A percentile compares a stretch with the other conserved stretches of the same genome.
Conservation (phyloP, 1,140 invertebrate species). For the Aphis gossypii region DNA sequence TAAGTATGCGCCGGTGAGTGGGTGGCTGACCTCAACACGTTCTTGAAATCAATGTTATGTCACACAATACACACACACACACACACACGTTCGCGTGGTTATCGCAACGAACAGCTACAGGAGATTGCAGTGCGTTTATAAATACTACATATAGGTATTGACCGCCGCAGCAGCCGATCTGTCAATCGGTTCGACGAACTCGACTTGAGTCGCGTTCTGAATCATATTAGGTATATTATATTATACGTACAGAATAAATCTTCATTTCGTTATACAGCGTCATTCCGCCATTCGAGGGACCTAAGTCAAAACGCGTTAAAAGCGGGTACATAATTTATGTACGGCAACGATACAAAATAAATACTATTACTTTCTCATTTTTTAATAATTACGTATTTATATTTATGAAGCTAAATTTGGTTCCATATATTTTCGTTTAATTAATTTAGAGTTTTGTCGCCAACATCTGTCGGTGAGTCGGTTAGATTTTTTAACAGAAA, state of each 20-base stretch:
- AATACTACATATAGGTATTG: not conserved
- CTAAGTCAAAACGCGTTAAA: not conserved
- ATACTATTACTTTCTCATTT: no score
- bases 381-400: no score
- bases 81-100: no score
- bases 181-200: constrained; percentile 47
- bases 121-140: not conserved
- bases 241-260: not conserved
- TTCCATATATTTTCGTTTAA: no score
- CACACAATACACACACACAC: not conserved
- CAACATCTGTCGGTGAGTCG: no score
- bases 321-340: not conserved
- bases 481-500: no score
- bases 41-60: constrained; percentile 55
- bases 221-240: not conserved
- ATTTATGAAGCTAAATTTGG: no score
- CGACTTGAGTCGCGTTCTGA: not conserved
- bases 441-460: no score
- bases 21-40: constrained; percentile 56
- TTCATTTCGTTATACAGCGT: not conserved
- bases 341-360: no score
- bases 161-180: not conserved
- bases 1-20: not conserved
- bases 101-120: not conserved
- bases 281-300: not conserved